These are phyloP conservation scores for Melanargia galathea DNA, from an alignment of 2,888 invertebrate genomes.

Conservation along the genomic window DNA sequence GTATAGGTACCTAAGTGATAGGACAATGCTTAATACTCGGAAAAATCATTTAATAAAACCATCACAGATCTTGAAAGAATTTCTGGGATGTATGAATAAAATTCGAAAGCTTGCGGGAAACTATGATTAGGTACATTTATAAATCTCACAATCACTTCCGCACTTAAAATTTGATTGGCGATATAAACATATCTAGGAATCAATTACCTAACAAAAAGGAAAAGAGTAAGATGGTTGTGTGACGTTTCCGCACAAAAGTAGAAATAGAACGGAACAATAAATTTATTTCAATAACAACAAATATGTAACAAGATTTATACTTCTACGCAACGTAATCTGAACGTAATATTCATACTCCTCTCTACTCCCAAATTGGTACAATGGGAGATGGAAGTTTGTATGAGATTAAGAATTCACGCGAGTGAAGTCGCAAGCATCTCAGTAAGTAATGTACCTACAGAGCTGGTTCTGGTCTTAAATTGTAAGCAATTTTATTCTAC, in stretches of 20 bases:
- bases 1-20: no score
- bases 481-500: no score
- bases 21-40: no score
- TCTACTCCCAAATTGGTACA: no score
- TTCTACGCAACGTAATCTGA: neutral
- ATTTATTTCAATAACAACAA: neutral
- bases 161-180: constrained; percentile 15
- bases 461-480: no score
- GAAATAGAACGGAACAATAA: constrained; percentile 16
- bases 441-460: no score
- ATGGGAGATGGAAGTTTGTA: no score
- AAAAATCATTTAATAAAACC: no score
- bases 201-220: constrained; percentile 11
- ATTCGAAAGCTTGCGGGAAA: constrained; percentile 5
- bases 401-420: no score
- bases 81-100: neutral
- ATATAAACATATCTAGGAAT: neutral
- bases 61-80: neutral
- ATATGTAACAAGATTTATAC: neutral
- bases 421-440: no score
- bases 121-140: neutral
- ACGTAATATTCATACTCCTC: no score
- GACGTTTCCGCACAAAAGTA: constrained; percentile 8
- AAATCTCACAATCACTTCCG: constrained; percentile 1
- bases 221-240: neutral